Base-by-base conservation (phyloP, 2,797 vertebrate species). In the Onychomys arenicola region DNA sequence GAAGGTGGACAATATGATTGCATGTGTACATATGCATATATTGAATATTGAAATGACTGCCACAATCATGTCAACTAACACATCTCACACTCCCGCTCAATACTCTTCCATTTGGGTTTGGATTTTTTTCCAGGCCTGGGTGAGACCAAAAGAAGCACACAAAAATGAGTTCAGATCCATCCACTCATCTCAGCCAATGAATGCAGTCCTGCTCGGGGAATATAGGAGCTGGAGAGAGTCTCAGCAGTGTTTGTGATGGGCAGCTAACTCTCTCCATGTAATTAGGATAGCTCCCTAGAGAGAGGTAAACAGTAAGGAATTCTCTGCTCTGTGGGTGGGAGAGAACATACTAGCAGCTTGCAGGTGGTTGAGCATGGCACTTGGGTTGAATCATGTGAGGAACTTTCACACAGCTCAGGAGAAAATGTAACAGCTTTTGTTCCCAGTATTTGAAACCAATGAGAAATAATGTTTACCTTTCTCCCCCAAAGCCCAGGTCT, bases 401-500 rank as follows among this genome's bases (percentile, higher is more conserved):
- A 94, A 89, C 59, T 75, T 75, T 78, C 21, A 81, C 9, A 80
- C 34, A 40, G 23, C 49, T 63, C 73, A 40, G 34, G 11, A 86
- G 27, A 71, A 57, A 69, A 86, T 34, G 43, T 21, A 61, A 29
- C 43, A 34, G 40, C 34, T 43, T 86, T 86, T 7, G 12, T 32
- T 83, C 67, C 85, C 6, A 27, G 37, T 57, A 25, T 63, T 93
- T 91, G 59, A 91, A 93, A 89, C 34, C 75, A 61, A 23, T 34
- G 81, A 75, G 63, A 88, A 69, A 71, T 32, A 65, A 73, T 19
- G 88, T 71, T 90, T 94, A 98, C 98, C 80, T 96, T 97, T 89
- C 61, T 94, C 16, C 98, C 98, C 21, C 6, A 12, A 86, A 11
- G 69, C 73, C 98, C 98, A 34, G 97, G 90, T 55, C 86, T 95